These are phyloP conservation scores for Urocyon cinereoargenteus DNA, from an alignment of 2,797 vertebrate species.

Conservation along the genomic window DNA sequence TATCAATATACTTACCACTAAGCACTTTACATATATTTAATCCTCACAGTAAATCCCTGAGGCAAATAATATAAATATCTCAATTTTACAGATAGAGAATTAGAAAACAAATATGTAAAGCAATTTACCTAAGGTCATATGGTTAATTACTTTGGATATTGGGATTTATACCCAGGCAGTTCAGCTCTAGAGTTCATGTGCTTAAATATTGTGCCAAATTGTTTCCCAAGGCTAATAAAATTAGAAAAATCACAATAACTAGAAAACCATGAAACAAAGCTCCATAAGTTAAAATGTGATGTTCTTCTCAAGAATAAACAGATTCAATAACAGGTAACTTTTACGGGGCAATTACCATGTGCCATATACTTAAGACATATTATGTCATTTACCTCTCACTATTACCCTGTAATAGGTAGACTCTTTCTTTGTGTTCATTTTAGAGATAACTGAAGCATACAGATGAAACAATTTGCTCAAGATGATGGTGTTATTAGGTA, in stretches of 20 bases:
- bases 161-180: neutral
- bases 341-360: neutral
- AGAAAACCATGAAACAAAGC: neutral
- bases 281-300: neutral
- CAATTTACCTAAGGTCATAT: neutral
- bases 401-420: neutral
- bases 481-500: neutral
- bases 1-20: neutral
- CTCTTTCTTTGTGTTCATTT: neutral
- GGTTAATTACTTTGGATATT: neutral
- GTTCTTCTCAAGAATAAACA: neutral
- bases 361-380: neutral
- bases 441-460: neutral
- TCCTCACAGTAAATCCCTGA: slow-evolving; percentile 16
- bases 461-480: neutral
- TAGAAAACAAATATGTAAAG: neutral
- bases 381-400: neutral
- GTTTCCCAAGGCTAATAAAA: neutral
- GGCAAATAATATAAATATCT: neutral
- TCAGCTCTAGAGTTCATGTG: neutral
- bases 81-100: neutral
- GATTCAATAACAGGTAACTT: neutral
- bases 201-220: neutral
- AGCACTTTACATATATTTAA: neutral
- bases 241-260: neutral